Evolutionary conservation across 2,113 vertebrate genomes (phyloP), one percentile per base, ranked within the genome.

Genomic region (Dipodomys ordii): DNA sequence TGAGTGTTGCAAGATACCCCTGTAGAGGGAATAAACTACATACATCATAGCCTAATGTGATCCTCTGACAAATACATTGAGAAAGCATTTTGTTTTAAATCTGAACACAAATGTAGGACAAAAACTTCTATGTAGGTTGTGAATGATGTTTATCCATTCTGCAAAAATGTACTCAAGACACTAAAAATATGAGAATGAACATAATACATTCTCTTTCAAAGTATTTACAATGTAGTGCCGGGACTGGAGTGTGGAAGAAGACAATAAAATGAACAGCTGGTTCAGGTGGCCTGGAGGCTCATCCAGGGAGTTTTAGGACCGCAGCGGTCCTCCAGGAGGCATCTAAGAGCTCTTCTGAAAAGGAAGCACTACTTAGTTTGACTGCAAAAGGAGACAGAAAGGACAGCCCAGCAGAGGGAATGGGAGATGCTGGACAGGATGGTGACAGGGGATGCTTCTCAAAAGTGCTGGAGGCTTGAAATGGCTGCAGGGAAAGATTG

Each of bases 91-190:
- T 89, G 25, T 90, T 94, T 86, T 74, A 87, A 96, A 91, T 71
- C 49, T 60, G 67, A 92, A 81, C 80, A 93, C 49, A 84, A 19
- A 62, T 74, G 5, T 39, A 76, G 12, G 64, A 65, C 57, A 19
- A 69, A 96, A 67, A 49, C 49, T 12, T 1, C 64, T 23, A 6
- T 62, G 35, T 49, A 83, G 53, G 64, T 28, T 86, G 90, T 95
- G 83, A 87, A 93, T 96, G 90, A 87, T n/a, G 81, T 19, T 73
- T 49, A 74, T 39, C 86, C 62, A 88, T 77, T 93, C 83, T 83
- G 65, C 64, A 91, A 94, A 83, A 65, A 88, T 79, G 20, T 95
- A 78, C 46, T 86, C 19, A 53, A 39, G 53, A 83, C 35, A 77
- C 30, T 30, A 60, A 88, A 30, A 35, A 93, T 46, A 19, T 27